phyloP scores from a whole-genome alignment of 1,140 invertebrate species.

The Gryllus bimaculatus region DNA sequence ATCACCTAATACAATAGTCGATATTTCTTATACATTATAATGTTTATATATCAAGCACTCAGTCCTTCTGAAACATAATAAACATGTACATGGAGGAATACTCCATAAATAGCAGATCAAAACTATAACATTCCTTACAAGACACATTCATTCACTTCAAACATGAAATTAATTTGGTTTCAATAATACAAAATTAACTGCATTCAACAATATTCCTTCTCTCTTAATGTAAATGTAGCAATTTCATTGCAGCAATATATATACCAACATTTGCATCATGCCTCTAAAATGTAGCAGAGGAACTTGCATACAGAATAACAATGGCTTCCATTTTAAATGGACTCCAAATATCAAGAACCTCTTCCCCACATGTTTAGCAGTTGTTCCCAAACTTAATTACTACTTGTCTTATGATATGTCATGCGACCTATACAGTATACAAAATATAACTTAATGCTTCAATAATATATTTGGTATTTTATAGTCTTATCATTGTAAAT shows the following conservation, averaged over 20 bases:
- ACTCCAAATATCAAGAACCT: neutral
- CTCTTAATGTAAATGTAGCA: neutral
- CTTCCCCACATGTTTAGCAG: neutral
- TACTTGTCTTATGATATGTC: neutral
- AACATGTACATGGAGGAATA: neutral
- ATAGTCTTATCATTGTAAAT: constrained; percentile 1
- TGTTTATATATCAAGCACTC: constrained; percentile 1
- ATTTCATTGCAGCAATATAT: constrained; percentile 5
- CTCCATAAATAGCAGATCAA: constrained; percentile 4
- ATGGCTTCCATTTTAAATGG: neutral
- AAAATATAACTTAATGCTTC: constrained; percentile 1
- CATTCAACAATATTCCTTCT: neutral
- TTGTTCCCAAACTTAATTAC: constrained; percentile 5
- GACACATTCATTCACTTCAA: neutral
- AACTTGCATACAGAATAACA: neutral
- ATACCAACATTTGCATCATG: constrained; percentile 1
- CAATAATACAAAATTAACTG: constrained; percentile 6
- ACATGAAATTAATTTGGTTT: neutral
- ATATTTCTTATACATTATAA: neutral
- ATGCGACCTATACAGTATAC: neutral
- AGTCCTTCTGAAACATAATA: neutral
- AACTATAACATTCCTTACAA: constrained; percentile 5
- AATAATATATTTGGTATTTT: constrained; percentile 3
- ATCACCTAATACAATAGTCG: constrained; percentile 1
- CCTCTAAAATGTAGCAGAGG: neutral